A percentile compares a stretch with the other conserved stretches of the same genome.
Evolutionary conservation across 2,113 vertebrate genomes (phyloP).

Genomic region (Puffinus mauretanicus): DNA sequence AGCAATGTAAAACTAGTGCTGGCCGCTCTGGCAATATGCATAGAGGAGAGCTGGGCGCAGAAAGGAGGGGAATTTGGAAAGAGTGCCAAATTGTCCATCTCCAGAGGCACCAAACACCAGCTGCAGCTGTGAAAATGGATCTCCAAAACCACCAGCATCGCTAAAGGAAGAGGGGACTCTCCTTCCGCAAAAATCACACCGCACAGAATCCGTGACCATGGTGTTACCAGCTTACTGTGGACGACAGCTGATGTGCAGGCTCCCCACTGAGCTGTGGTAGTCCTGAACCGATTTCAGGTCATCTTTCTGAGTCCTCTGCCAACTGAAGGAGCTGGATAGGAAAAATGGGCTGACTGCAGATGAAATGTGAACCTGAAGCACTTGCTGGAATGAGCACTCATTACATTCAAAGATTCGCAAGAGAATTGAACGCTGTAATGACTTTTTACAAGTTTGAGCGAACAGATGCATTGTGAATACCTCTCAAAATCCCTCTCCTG

Average conservation of each 20-base stretch:
- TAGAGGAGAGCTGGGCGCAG: neutral
- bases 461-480: conserved; percentile 1
- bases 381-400: neutral
- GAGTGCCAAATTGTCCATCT: neutral
- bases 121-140: neutral
- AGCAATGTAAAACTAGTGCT: neutral
- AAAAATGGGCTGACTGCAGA: neutral
- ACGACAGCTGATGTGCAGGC: neutral
- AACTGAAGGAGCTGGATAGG: neutral
- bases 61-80: neutral
- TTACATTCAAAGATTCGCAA: neutral
- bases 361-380: neutral
- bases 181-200: neutral
- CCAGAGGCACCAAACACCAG: neutral
- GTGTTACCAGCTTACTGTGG: neutral
- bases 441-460: neutral
- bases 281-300: neutral
- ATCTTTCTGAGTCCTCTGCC: neutral
- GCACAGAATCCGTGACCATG: fast-evolving
- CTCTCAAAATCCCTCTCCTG: neutral
- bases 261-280: neutral
- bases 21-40: neutral
- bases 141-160: neutral
- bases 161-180: neutral
- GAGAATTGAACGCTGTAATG: neutral